Evolutionary conservation across 1,140 invertebrate species (phyloP).

Genomic region (Pseudomyrmex concolor): DNA sequence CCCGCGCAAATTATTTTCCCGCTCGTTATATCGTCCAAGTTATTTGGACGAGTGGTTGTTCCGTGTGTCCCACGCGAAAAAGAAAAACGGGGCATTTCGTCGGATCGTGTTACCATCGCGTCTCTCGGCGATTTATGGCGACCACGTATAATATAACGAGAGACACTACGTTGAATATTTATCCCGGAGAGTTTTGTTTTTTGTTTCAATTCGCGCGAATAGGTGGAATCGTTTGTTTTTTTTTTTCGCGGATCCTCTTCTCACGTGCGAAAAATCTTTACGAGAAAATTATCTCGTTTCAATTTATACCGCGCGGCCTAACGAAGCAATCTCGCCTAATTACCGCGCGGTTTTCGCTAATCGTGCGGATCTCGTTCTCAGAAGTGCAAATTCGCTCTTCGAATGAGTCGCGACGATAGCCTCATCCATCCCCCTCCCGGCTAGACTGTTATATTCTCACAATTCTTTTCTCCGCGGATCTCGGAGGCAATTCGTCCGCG

Average conservation of each 20-base stretch:
- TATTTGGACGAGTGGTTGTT: background rate
- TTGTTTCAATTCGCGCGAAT: background rate
- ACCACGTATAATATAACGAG: background rate
- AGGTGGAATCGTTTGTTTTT: background rate
- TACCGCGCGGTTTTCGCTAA: slow-evolving; percentile 32
- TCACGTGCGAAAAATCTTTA: background rate
- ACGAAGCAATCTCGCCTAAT: slow-evolving; percentile 50
- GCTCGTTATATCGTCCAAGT: background rate
- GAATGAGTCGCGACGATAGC: background rate
- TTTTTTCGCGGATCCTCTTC: background rate
- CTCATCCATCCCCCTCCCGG: too few relatives aligned
- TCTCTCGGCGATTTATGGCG: slow-evolving; percentile 9
- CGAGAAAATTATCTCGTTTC: slow-evolving; percentile 51
- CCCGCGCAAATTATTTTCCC: slow-evolving; percentile 51
- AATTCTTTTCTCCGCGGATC: too few relatives aligned
- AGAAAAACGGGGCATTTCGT: background rate
- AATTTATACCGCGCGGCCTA: slow-evolving; percentile 48
- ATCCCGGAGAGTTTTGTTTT: background rate
- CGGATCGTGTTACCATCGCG: slow-evolving; percentile 1
- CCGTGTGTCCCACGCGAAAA: background rate
- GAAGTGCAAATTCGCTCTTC: background rate
- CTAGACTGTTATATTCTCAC: too few relatives aligned
- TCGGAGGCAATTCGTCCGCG: too few relatives aligned
- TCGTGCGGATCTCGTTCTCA: slow-evolving; percentile 25
- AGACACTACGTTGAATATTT: background rate